Percentiles rank a stretch among this genome's conserved stretches.
These are phyloP conservation scores for Amazonetta brasiliensis DNA, from an alignment of 2,797 vertebrate genomes.

Conservation along the genomic window DNA sequence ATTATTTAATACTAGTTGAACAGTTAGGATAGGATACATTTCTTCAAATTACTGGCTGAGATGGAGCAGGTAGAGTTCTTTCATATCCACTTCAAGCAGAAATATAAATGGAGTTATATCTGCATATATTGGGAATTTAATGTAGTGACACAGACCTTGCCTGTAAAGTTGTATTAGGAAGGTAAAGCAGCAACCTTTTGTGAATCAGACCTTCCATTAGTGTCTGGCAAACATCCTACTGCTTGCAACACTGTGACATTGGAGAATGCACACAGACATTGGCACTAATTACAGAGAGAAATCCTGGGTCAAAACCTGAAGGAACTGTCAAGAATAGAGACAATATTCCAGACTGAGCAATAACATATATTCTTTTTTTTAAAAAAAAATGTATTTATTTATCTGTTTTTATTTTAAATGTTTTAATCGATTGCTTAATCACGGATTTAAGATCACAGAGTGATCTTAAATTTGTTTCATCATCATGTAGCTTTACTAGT, in stretches of 20 bases:
- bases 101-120: neutral
- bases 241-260: neutral
- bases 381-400: neutral
- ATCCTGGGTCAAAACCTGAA: neutral
- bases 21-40: conserved; percentile 27
- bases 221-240: neutral
- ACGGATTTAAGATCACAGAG: neutral
- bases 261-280: neutral
- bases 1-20: conserved; percentile 2
- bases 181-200: neutral
- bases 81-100: neutral
- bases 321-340: neutral
- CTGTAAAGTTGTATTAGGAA: neutral
- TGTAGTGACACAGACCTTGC: neutral
- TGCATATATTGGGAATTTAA: neutral
- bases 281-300: conserved; percentile 12
- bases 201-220: neutral
- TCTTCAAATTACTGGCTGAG: conserved; percentile 15
- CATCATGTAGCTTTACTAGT: neutral
- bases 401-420: neutral
- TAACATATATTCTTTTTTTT: neutral
- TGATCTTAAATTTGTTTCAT: neutral
- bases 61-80: neutral
- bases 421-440: neutral
- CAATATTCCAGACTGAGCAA: neutral